A percentile compares a stretch with the other conserved stretches of the same genome.
Evolutionary conservation across 2,113 vertebrate species (phyloP).

Genomic region (Tapirus terrestris): DNA sequence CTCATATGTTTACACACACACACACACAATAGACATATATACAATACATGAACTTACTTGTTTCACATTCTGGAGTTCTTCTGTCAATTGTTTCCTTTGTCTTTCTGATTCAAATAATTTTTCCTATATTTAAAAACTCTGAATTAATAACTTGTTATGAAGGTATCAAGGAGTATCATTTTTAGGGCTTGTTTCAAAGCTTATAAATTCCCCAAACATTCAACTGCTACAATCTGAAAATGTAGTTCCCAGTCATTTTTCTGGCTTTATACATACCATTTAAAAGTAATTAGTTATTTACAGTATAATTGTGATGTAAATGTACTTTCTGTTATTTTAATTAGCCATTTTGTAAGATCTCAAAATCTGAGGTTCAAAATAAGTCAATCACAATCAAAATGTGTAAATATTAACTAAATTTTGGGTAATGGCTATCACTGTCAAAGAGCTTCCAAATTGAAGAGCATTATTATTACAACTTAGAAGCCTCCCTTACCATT

Average conservation of each 20-base stretch:
- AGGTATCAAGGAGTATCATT: background rate
- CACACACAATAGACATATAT: background rate
- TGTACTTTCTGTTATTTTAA: background rate
- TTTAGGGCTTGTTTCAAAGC: background rate
- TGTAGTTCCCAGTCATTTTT: background rate
- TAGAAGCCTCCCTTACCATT: background rate
- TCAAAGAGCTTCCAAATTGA: background rate
- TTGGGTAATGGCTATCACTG: background rate
- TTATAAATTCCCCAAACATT: background rate
- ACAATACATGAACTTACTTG: constrained; percentile 86
- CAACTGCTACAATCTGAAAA: background rate
- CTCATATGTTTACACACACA: background rate
- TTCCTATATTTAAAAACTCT: constrained; percentile 85
- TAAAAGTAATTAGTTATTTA: constrained; percentile 17
- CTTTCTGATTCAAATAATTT: constrained; percentile 90
- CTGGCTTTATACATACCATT: background rate
- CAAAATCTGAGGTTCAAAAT: background rate
- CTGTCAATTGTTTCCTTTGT: constrained; percentile 88
- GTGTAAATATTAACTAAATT: background rate
- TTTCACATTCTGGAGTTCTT: constrained; percentile 90
- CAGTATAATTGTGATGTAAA: background rate
- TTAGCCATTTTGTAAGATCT: background rate
- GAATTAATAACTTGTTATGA: constrained; percentile 48
- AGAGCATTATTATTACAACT: background rate
- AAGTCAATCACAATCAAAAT: background rate